Evolutionary conservation across 2,113 vertebrate species (phyloP), one percentile per base, ranked within the genome.

Genomic region (Lepus timidus): DNA sequence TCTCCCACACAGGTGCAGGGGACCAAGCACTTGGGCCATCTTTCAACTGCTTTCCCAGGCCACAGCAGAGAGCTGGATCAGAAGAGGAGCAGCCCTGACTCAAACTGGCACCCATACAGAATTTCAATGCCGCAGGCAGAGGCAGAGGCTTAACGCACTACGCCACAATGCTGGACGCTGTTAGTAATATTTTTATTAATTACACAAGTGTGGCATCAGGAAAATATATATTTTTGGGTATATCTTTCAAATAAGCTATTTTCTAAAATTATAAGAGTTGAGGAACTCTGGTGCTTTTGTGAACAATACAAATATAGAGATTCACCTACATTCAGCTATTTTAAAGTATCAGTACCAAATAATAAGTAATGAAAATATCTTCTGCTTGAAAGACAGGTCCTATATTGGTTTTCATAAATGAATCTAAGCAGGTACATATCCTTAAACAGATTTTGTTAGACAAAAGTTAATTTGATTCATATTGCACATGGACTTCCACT

Each of bases 381-480:
- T 79, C 29, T 90, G 31, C n/a, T 83, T 83, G 29, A 82, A 81
- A 58, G 20, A 71, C 2, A 51, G 16, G 16, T 19, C 25, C 33
- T 71, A 73, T 9, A 33, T 20, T 49, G 9, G 0, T n/a, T 9
- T 39, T 76, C n/a, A 51, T 71, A 22, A 39, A 86, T 23, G 51
- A 49, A 33, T 68, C 36, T 67, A 91, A 90, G 91, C 3, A 95
- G 7, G 16, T 70, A 2, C 4, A 68, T 39, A 31, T 81, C 96
- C 64, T 76, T 94, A 73, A 97, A 94, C 81, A 39, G 36, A 70
- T 70, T 85, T 85, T 33, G 68, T 29, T 64, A 74, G 0, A 88
- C 13, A 93, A 88, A 82, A 29, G n/a, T 65, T 86, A 93, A 88
- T 51, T 39, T 64, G 68, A 73, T 79, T 79, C 83, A 79, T 55